Conservation (phyloP, 2,888 invertebrate genomes). For the Orthonychiurus folsomi region DNA sequence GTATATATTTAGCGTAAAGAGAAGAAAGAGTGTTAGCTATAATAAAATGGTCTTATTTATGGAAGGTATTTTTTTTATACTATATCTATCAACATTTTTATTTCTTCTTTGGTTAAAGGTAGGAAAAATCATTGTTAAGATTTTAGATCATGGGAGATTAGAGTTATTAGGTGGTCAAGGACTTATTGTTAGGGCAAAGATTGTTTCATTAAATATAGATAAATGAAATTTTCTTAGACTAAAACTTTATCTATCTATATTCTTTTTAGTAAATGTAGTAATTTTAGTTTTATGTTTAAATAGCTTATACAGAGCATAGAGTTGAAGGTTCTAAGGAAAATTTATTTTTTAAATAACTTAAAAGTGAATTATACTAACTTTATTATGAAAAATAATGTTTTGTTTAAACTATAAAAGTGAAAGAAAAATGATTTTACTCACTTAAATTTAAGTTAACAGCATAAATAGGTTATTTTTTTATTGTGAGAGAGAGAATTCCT, state of each 20-base stretch:
- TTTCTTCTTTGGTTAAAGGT: conserved; percentile 48
- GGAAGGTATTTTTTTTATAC: conserved; percentile 51
- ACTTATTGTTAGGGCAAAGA: conserved; percentile 32
- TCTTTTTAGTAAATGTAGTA: conserved; percentile 39
- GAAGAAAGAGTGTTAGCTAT: too few species aligned
- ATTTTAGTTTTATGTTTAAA: conserved; percentile 39
- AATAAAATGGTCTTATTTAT: conserved; percentile 44
- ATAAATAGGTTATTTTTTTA: conserved; percentile 52
- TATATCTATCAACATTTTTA: conserved; percentile 48
- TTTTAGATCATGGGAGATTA: conserved; percentile 49
- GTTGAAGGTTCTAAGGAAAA: conserved; percentile 47
- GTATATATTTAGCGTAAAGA: too few species aligned
- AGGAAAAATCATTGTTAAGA: conserved; percentile 46
- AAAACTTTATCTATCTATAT: conserved; percentile 17
- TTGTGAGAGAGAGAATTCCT: conserved; percentile 52
- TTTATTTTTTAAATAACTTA: conserved; percentile 42
- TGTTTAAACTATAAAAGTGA: conserved; percentile 57
- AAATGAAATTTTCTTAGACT: conserved; percentile 47
- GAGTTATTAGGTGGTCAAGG: conserved; percentile 48
- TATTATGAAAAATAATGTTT: conserved; percentile 60
- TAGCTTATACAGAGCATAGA: conserved; percentile 45
- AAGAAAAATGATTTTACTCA: conserved; percentile 48
- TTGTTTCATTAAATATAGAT: conserved; percentile 44
- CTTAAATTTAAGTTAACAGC: conserved; percentile 58
- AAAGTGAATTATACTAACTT: conserved; percentile 48